Percentiles rank a stretch among this genome's conserved stretches.
Evolutionary conservation across 1,140 invertebrate species (phyloP).

Genomic region (Homalodisca vitripennis): DNA sequence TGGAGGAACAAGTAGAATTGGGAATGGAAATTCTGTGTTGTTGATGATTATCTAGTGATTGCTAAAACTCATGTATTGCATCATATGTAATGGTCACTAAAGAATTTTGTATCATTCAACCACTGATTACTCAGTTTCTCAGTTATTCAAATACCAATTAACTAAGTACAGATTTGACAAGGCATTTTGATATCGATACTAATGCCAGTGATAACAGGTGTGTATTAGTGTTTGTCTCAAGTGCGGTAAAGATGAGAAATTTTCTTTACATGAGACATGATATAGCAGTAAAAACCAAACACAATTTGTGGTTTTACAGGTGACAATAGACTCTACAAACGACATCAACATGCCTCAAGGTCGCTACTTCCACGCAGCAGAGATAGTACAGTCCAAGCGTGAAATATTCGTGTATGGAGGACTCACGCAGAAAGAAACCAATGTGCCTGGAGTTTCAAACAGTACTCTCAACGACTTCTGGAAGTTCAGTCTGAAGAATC

Average conservation of each 20-base stretch:
- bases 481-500: constrained; percentile 87
- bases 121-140: too few relatives aligned
- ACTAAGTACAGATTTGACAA: too few relatives aligned
- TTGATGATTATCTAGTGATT: too few relatives aligned
- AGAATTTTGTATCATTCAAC: too few relatives aligned
- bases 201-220: background rate
- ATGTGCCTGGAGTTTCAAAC: constrained; percentile 52
- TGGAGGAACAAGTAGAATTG: too few relatives aligned
- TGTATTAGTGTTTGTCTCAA: too few relatives aligned
- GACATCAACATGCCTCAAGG: constrained; percentile 82
- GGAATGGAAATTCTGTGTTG: too few relatives aligned
- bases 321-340: constrained; percentile 79
- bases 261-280: background rate
- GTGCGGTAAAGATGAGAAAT: background rate
- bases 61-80: too few relatives aligned
- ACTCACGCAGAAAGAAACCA: constrained; percentile 59
- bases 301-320: constrained; percentile 43
- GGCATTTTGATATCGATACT: too few relatives aligned
- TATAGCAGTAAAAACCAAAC: background rate
- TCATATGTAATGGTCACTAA: too few relatives aligned
- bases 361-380: constrained; percentile 86
- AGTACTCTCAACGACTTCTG: constrained; percentile 84
- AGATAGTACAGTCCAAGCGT: constrained; percentile 78
- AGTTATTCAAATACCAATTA: too few relatives aligned
- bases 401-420: constrained; percentile 92